Evolutionary conservation across 2,888 invertebrate genomes (phyloP), one percentile per base, ranked within the genome.

Genomic region (Patella caerulea): DNA sequence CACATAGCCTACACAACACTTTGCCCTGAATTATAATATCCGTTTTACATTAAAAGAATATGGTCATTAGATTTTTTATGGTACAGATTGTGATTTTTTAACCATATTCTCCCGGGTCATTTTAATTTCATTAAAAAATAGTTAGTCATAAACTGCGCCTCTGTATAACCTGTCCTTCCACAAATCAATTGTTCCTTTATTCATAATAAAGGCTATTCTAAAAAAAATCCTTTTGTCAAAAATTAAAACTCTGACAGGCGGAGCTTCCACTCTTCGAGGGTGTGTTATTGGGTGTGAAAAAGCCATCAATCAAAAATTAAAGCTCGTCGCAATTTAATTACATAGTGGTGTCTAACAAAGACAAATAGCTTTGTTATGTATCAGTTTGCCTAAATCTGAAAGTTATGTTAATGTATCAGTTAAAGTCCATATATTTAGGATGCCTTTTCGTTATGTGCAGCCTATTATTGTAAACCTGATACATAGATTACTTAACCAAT

Each of bases 121-220:
- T 19, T 24, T 65, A 19, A 65, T 19, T 65, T 65, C 34, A 19
- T 65, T 65, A 65, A 19, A n/a, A 65, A 65, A 65, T 24, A 65
- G 65, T 65, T 65, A 65, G 65, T 65, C 24, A 65, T 65, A 65
- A 65, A 65, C 65, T 65, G 65, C 65, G 12, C 24, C 24, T 12
- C 19, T 65, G 12, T 19, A 65, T 19, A 65, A 65, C 65, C 14
- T 9, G 65, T 65, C 65, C 12, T 65, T 65, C 65, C 65, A 24
- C 17, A 11, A 65, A 65, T 65, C 65, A 65, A 65, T n/a, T 3
- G 24, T 12, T 24, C 65, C 19, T 65, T 65, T 65, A 65, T 45
- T 7, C 45, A 45, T 65, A 65, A 24, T 65, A 65, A 65, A 65
- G 24, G 11, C 24, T 65, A 65, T 65, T 24, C 45, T 45, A 45